Evolutionary conservation across 2,113 vertebrate genomes (phyloP).

Genomic region (Herpailurus yagouaroundi): DNA sequence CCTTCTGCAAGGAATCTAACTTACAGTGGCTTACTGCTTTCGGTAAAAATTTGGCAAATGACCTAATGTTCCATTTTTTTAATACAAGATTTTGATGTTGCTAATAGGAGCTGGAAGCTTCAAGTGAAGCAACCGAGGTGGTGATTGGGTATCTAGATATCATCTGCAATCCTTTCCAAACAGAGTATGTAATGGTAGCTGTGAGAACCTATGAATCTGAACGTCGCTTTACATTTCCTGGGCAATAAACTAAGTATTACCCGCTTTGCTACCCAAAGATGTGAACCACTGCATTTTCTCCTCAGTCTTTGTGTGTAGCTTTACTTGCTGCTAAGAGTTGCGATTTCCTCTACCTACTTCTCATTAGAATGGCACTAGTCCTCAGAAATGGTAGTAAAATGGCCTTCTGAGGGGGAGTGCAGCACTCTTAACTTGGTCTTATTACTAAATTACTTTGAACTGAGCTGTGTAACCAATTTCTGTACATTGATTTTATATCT

Average conservation of each 20-base stretch:
- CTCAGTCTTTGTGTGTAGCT: constrained; percentile 42
- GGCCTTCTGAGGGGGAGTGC: not conserved
- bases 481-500: too few relatives aligned
- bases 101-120: not conserved
- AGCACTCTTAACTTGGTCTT: constrained; percentile 56
- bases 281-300: constrained; percentile 45
- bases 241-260: not conserved
- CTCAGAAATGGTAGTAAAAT: constrained; percentile 73
- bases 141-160: not conserved
- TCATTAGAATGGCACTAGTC: not conserved
- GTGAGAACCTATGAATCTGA: constrained; percentile 20
- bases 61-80: not conserved
- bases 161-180: constrained; percentile 21
- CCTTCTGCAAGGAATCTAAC: not conserved
- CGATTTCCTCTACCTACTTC: constrained; percentile 41
- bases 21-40: not conserved
- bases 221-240: not conserved
- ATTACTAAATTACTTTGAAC: constrained; percentile 67
- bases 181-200: not conserved
- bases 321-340: constrained; percentile 67
- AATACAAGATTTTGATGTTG: not conserved
- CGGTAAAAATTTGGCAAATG: not conserved
- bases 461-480: constrained; percentile 26
- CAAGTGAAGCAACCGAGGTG: not conserved
- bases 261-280: constrained; percentile 32